Percentiles rank a stretch among this genome's conserved stretches.
Evolutionary conservation across 53 echinoderm and acorn worm genomes (phyloP).

Genomic region (Pentamera pediparva): DNA sequence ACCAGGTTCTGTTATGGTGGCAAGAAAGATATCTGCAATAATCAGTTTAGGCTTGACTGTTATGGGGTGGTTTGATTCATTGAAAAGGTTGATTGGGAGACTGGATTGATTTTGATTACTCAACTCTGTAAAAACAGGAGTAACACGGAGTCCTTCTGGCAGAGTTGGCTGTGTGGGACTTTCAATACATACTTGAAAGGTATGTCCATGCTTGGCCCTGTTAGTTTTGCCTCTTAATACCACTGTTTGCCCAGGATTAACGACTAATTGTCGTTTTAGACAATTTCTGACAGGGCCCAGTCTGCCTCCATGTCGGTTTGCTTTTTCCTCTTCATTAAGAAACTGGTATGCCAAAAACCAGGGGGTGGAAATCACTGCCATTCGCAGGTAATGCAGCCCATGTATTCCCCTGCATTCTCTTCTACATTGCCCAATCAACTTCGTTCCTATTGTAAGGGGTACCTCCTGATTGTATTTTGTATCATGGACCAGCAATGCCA

Average conservation of each 20-base stretch:
- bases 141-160: too few relatives aligned
- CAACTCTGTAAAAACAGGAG: too few relatives aligned
- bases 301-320: background rate
- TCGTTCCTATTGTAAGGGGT: conserved; percentile 9
- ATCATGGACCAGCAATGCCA: conserved; percentile 1
- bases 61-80: too few relatives aligned
- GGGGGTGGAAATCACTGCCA: background rate
- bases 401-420: background rate
- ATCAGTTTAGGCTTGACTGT: too few relatives aligned
- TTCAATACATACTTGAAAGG: conserved; percentile 6
- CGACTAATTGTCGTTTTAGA: background rate
- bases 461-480: conserved; percentile 22
- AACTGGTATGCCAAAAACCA: background rate
- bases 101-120: too few relatives aligned
- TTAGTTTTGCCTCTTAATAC: background rate
- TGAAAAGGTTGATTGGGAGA: too few relatives aligned
- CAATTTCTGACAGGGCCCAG: background rate
- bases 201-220: background rate
- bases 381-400: background rate
- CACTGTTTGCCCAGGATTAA: background rate
- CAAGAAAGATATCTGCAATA: too few relatives aligned
- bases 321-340: background rate
- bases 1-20: too few relatives aligned
- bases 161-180: too few relatives aligned
- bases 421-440: background rate